Evolutionary conservation across 2,113 vertebrate genomes (phyloP).

Genomic region (Mionectes macconnelli): DNA sequence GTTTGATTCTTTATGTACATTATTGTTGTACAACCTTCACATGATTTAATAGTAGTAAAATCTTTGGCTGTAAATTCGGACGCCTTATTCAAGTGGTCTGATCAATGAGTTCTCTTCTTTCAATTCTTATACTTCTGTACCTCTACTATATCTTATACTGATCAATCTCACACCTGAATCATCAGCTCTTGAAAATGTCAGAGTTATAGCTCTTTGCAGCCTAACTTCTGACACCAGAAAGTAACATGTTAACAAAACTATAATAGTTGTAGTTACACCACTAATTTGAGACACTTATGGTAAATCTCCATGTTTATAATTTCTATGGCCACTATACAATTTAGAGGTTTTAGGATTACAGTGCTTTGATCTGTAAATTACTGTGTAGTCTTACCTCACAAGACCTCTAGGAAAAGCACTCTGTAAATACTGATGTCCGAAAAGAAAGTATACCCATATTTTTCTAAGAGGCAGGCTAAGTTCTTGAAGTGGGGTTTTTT

Average conservation of each 20-base stretch:
- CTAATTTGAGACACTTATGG: not conserved
- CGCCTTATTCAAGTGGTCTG: not conserved
- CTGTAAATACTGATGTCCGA: not conserved
- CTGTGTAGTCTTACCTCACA: not conserved
- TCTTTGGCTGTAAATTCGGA: not conserved
- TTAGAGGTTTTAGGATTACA: not conserved
- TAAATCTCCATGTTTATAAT: not conserved
- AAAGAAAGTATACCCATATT: not conserved
- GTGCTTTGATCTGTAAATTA: not conserved
- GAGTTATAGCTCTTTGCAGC: not conserved
- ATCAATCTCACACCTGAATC: not conserved
- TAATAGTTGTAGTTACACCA: not conserved
- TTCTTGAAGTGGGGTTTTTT: not conserved
- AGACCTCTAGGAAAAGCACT: not conserved
- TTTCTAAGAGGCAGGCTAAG: not conserved
- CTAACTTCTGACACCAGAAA: not conserved
- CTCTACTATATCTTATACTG: not conserved
- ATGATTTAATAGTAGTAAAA: not conserved
- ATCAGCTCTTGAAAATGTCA: not conserved
- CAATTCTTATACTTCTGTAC: too few relatives aligned
- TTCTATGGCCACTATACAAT: not conserved
- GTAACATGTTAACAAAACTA: not conserved
- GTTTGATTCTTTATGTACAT: constrained; percentile 1
- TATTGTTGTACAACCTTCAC: not conserved
- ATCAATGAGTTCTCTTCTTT: not conserved